Percentiles rank a stretch among this genome's conserved stretches.
These are phyloP conservation scores for Gambusia holbrooki DNA, from an alignment of 2,113 vertebrate genomes.

Conservation along the genomic window DNA sequence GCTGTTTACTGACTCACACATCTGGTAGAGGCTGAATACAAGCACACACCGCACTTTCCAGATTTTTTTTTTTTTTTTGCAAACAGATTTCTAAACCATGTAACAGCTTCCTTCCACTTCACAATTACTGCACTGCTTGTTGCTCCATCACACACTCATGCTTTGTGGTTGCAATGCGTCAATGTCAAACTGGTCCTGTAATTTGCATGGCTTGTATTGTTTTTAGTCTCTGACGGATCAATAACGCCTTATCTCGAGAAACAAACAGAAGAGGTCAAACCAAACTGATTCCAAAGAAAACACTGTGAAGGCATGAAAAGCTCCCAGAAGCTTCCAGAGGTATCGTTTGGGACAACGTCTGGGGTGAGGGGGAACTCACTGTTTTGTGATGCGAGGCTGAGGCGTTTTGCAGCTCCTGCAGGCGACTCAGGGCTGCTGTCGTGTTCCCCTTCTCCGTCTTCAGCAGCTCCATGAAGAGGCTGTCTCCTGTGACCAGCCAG, in stretches of 20 bases:
- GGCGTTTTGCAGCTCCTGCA: slow-evolving; percentile 86
- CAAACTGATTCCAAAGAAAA: neutral
- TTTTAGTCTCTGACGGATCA: neutral
- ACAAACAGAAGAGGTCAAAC: neutral
- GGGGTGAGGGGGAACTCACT: slow-evolving; percentile 70
- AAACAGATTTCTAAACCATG: too few species aligned
- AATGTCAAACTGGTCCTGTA: too few species aligned
- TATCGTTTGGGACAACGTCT: neutral
- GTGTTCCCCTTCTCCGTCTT: slow-evolving; percentile 90
- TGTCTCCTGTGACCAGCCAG: slow-evolving; percentile 96
- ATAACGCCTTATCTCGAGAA: neutral
- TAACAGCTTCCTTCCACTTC: too few species aligned
- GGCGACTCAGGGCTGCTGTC: slow-evolving; percentile 82
- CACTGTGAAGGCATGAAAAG: neutral
- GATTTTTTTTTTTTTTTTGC: too few species aligned
- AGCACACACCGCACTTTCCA: too few species aligned
- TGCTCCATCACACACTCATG: too few species aligned
- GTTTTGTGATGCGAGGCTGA: slow-evolving; percentile 86
- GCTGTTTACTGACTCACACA: too few species aligned
- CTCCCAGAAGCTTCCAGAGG: neutral
- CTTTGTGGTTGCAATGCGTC: too few species aligned
- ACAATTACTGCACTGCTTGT: too few species aligned
- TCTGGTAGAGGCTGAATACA: too few species aligned
- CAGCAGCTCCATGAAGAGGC: slow-evolving; percentile 92
- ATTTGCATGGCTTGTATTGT: neutral